These are phyloP conservation scores for Chironomus tentans DNA, from an alignment of 2,888 invertebrate genomes.

Conservation along the genomic window DNA sequence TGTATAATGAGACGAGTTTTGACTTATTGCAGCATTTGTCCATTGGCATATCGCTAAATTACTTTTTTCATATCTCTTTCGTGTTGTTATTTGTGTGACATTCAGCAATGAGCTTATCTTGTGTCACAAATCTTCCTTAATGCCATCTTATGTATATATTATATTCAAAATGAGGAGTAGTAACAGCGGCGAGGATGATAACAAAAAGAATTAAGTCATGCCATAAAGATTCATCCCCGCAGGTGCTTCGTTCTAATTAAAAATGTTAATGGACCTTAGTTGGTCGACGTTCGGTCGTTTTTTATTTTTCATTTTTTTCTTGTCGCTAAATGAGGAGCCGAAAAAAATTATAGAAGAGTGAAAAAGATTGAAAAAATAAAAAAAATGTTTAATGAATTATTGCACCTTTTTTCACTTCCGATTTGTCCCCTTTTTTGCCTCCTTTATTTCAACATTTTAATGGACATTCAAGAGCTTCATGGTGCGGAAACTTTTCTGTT, in stretches of 20 bases:
- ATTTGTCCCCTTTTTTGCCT: background rate
- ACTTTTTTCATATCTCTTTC: background rate
- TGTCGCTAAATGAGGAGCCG: background rate
- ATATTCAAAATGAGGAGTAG: background rate
- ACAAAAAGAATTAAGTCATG: background rate
- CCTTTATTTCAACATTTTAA: background rate
- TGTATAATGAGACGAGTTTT: background rate
- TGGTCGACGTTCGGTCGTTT: background rate
- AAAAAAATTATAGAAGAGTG: background rate
- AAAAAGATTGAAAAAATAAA: background rate
- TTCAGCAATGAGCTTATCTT: background rate
- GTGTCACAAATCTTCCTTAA: background rate
- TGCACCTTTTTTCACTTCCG: background rate
- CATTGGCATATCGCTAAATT: background rate
- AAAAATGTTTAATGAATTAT: background rate
- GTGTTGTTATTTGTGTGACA: background rate
- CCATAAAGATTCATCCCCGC: background rate
- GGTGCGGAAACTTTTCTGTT: background rate
- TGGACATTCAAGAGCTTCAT: background rate
- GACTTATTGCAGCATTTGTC: background rate
- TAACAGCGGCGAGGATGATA: background rate
- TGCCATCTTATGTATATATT: background rate
- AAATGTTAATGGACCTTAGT: background rate
- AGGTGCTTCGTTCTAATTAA: background rate
- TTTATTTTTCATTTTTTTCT: too few species aligned